Base-by-base conservation (phyloP, 2,797 vertebrate genomes). In the Protonibea diacanthus region DNA sequence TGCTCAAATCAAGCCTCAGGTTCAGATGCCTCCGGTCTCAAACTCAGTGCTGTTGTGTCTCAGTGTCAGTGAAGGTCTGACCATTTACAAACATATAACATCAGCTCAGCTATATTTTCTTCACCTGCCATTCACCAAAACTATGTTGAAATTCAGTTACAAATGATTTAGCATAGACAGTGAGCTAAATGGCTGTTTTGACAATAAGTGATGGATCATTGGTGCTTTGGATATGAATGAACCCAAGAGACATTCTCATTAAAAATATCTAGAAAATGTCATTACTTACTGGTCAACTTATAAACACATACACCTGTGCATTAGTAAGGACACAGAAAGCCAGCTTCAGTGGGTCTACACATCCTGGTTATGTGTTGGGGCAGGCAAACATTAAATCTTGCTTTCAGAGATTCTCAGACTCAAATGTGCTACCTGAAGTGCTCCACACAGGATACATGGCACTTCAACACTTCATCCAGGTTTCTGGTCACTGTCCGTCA, bases 11-110 rank as follows among this genome's bases (percentile, higher is more conserved):
- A 47, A 63, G 45, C 59, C 48, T 33, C 1, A 4, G 65, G 63
- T 82, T 72, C 70, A 55, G 55, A 33, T 42, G 42, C 25, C 38
- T 52, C 55, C 38, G 74, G 42, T 71, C 57, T 75, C 62, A 58
- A 53, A 76, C 40, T 77, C 62, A 48, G 51, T 65, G 65, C 71
- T 71, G 61, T 47, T 70, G 42, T 49, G 25, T 57, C 40, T 68
- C 64, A 21, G 49, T 55, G 63, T 65, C 45, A 29, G 29, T 63
- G 55, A 25, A 48, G 21, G 68, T 67, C 23, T 29, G 11, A 44
- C 52, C 47, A 82, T 76, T 73, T 60, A 29, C 29, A 29, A 29
- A 29, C 29, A 29, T 29, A 29, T 29, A 7, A 29, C 29, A 29
- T 29, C 6, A 29, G 29, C 29, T 29, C 29, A 29, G 29, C 29